A percentile compares a stretch with the other conserved stretches of the same genome.
These are phyloP conservation scores for Lasioglossum leucozonium DNA, from an alignment of 2,888 invertebrate genomes.

Conservation along the genomic window DNA sequence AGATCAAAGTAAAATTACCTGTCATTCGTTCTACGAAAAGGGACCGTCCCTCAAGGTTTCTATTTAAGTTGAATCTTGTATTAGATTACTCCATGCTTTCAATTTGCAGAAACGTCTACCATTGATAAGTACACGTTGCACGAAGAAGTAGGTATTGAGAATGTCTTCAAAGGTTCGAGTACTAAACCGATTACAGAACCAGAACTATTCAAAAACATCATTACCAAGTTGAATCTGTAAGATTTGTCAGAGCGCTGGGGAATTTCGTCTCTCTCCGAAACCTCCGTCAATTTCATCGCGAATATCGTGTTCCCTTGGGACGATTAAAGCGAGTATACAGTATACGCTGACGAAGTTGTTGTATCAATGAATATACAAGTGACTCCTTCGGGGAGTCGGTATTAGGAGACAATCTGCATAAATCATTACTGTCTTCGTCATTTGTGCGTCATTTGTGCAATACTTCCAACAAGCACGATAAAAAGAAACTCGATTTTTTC, in stretches of 20 bases:
- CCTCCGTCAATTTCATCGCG: conserved; percentile 28
- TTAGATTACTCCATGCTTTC: neutral
- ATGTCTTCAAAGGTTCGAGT: neutral
- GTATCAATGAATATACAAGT: neutral
- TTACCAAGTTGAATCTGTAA: conserved; percentile 31
- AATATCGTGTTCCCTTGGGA: conserved; percentile 47
- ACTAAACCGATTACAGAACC: conserved; percentile 8
- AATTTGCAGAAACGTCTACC: neutral
- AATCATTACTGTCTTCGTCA: neutral
- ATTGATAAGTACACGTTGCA: neutral
- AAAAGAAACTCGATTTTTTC: neutral
- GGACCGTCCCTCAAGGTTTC: neutral
- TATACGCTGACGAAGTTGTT: conserved; percentile 21
- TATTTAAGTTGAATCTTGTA: neutral
- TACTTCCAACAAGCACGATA: neutral
- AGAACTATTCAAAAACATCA: conserved; percentile 45
- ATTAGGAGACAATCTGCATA: conserved; percentile 16
- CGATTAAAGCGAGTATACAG: conserved; percentile 53
- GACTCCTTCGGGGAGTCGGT: neutral
- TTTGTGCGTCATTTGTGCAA: neutral
- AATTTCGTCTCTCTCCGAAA: conserved; percentile 20
- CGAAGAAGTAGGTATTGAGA: neutral
- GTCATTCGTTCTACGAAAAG: neutral
- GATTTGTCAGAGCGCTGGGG: conserved; percentile 39
- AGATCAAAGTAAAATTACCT: neutral